phyloP scores from a whole-genome alignment of 2,797 vertebrate genomes.

The Parotocinclus haroldoi region DNA sequence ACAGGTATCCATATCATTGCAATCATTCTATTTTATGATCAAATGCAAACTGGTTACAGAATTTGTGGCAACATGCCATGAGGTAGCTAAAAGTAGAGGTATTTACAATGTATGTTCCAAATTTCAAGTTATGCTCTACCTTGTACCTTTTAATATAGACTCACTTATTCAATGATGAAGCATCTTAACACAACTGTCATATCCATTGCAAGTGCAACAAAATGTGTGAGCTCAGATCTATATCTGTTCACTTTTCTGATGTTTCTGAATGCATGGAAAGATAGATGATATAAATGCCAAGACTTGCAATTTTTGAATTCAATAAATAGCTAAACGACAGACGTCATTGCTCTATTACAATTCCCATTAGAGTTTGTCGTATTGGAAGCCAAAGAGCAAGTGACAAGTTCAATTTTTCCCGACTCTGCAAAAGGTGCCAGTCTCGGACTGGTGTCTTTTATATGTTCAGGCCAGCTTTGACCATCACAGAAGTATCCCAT shows the following conservation, averaged over 20 bases:
- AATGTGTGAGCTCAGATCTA: neutral
- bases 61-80: constrained; percentile 16
- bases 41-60: constrained; percentile 14
- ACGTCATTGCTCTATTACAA: constrained; percentile 35
- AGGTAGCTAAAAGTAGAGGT: constrained; percentile 42
- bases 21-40: neutral
- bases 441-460: constrained; percentile 29
- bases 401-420: constrained; percentile 26
- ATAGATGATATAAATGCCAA: constrained; percentile 7
- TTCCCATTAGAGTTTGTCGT: constrained; percentile 43
- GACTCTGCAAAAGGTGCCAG: constrained; percentile 10
- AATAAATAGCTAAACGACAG: constrained; percentile 29
- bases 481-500: constrained; percentile 71
- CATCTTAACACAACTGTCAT: neutral
- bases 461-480: constrained; percentile 39
- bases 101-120: constrained; percentile 11
- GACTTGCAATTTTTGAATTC: neutral
- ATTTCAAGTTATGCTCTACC: constrained; percentile 13
- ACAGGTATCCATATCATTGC: neutral
- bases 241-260: constrained; percentile 25
- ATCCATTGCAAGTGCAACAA: neutral
- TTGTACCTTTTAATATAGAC: constrained; percentile 25
- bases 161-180: neutral
- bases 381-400: constrained; percentile 5
- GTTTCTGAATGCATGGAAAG: constrained; percentile 8